A percentile compares a stretch with the other conserved stretches of the same genome.
Evolutionary conservation across 1,140 invertebrate species (phyloP).

Genomic region (Homalodisca vitripennis): DNA sequence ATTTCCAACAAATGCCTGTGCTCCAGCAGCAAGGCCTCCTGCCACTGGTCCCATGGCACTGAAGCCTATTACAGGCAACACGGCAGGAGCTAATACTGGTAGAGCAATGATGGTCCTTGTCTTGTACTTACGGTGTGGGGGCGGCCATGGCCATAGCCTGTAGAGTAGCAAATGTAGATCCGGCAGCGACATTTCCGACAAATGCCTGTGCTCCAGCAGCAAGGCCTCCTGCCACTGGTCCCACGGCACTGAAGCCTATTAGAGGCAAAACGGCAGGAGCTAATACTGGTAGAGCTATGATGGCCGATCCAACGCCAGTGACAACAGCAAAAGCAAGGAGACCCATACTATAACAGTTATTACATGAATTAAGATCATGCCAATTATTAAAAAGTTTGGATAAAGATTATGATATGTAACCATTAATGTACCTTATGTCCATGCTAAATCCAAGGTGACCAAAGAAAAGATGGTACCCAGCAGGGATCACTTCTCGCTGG

Average conservation of each 20-base stretch:
- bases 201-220: constrained; percentile 24
- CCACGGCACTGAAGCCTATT: constrained; percentile 16
- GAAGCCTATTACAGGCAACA: constrained; percentile 3
- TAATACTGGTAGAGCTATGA: neutral
- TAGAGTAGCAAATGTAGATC: neutral
- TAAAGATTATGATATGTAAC: too few species aligned
- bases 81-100: neutral
- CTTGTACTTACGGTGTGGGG: constrained; percentile 22
- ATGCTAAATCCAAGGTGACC: too few species aligned
- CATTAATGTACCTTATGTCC: too few species aligned
- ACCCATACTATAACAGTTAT: too few species aligned
- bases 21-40: constrained; percentile 18
- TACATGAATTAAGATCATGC: too few species aligned
- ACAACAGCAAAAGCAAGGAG: neutral
- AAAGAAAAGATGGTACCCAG: too few species aligned
- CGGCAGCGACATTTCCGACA: constrained; percentile 29
- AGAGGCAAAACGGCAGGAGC: neutral
- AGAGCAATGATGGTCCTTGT: too few species aligned
- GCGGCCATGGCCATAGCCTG: constrained; percentile 27
- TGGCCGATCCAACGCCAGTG: neutral
- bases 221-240: constrained; percentile 3
- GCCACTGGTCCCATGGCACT: constrained; percentile 8
- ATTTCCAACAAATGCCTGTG: constrained; percentile 24
- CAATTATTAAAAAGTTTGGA: too few species aligned
- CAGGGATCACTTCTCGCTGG: too few species aligned